Conservation (phyloP, 1,140 invertebrate genomes). For the Temnothorax nylanderi region DNA sequence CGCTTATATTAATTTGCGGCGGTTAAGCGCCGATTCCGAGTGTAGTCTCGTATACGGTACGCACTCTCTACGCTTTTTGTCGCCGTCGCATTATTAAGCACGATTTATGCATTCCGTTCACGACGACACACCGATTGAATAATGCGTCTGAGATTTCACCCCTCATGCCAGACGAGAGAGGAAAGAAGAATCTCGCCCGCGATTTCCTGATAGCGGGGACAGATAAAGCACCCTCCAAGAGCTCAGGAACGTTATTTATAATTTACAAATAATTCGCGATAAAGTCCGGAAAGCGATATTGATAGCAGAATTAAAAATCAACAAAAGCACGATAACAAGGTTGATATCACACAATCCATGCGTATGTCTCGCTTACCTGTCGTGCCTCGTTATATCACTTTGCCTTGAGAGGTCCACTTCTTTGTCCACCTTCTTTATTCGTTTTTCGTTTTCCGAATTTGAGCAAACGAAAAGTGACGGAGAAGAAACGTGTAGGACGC, state of each 20-base stretch:
- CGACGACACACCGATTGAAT: conserved; percentile 80
- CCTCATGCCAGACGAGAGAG: conserved; percentile 36
- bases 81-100: conserved; percentile 83
- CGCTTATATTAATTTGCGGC: conserved; percentile 79
- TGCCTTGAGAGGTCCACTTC: neutral
- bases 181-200: conserved; percentile 77
- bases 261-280: neutral
- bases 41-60: conserved; percentile 69
- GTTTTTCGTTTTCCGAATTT: neutral
- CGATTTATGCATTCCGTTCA: conserved; percentile 82
- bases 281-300: neutral
- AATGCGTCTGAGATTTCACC: conserved; percentile 83
- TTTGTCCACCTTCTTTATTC: neutral
- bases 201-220: conserved; percentile 72
- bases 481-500: neutral
- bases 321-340: neutral
- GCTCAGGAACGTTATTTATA: conserved; percentile 15
- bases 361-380: conserved; percentile 17
- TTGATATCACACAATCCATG: neutral
- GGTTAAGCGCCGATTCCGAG: conserved; percentile 76
- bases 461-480: neutral
- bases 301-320: neutral
- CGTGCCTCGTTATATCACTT: neutral
- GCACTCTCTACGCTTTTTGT: conserved; percentile 76
- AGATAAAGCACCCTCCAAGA: neutral